These are phyloP conservation scores for Salticus scenicus DNA, from an alignment of 2,888 invertebrate genomes.

Conservation along the genomic window DNA sequence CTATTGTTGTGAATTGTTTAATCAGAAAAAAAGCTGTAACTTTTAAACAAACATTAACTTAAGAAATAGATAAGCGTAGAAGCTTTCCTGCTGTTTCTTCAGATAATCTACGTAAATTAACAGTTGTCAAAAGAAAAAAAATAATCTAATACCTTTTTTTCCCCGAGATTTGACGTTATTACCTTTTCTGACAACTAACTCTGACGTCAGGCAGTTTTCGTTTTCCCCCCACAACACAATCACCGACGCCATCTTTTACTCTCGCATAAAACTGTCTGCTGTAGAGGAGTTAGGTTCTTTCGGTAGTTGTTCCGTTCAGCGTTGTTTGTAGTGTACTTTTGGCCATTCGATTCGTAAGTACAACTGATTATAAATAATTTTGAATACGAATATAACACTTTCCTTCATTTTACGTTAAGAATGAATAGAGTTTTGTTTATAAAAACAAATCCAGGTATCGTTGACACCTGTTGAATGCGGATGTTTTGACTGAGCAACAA, in stretches of 20 bases:
- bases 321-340: not conserved
- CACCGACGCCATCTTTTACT: not conserved
- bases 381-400: not conserved
- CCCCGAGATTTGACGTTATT: too few species aligned
- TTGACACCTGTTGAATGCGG: slow-evolving; percentile 17
- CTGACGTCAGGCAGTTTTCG: not conserved
- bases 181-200: not conserved
- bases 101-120: slow-evolving; percentile 39
- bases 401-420: not conserved
- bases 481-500: slow-evolving; percentile 28
- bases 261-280: not conserved
- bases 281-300: not conserved
- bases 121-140: slow-evolving; percentile 42
- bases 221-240: not conserved
- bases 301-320: not conserved
- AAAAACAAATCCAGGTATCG: not conserved
- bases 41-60: too few species aligned
- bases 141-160: not conserved
- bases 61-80: not conserved
- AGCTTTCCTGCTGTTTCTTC: slow-evolving; percentile 12
- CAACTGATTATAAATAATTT: not conserved
- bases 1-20: too few species aligned
- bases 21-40: too few species aligned
- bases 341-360: not conserved
- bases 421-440: not conserved